Conservation (phyloP, 2,888 invertebrate genomes). For the Lutraria lutraria region DNA sequence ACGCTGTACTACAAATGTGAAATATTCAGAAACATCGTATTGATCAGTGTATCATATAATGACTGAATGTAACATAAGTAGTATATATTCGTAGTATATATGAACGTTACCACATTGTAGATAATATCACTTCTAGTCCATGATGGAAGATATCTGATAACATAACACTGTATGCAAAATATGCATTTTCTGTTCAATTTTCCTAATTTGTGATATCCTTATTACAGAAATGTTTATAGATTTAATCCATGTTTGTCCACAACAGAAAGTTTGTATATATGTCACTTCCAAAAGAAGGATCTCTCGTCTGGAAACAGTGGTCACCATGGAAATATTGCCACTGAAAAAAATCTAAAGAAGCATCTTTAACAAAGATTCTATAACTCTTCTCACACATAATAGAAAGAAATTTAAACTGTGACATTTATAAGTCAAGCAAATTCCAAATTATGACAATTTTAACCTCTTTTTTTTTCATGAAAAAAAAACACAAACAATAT, state of each 20-base stretch:
- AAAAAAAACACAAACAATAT: too few species aligned
- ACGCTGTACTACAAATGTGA: not conserved
- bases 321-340: not conserved
- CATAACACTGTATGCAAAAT: not conserved
- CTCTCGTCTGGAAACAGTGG: not conserved
- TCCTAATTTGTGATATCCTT: not conserved
- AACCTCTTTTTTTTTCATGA: not conserved
- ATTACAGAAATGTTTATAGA: not conserved
- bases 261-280: not conserved
- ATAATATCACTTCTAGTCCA: slow-evolving; percentile 9
- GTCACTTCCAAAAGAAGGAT: not conserved
- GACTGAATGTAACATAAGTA: not conserved
- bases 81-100: not conserved
- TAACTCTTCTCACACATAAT: not conserved
- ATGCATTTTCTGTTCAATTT: slow-evolving; percentile 5
- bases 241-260: not conserved
- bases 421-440: not conserved
- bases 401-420: not conserved
- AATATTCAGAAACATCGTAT: not conserved
- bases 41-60: not conserved
- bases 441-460: not conserved
- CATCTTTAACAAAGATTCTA: not conserved
- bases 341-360: not conserved
- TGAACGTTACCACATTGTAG: not conserved
- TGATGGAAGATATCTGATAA: not conserved